Base-by-base conservation (phyloP, 2,888 invertebrate species). In the Yponomeuta malinellus region DNA sequence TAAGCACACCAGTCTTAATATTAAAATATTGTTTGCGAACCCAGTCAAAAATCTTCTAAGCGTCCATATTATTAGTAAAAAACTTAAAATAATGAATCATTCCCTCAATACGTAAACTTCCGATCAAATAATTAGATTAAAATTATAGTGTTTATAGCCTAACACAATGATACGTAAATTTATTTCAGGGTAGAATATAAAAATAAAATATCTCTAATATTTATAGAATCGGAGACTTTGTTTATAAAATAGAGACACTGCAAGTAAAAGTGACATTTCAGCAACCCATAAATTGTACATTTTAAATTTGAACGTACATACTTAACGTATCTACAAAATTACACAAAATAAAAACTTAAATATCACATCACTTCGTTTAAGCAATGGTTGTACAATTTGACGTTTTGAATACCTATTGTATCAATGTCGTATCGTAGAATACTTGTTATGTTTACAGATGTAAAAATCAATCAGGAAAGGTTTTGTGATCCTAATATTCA, bases 161-260 rank as follows among this genome's bases (percentile, higher is more conserved):
- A 70, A 72, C 95, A 95, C 95, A 95, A 95, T 95, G 94, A 96
- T 96, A 96, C 96, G 96, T 96, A 96, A 96, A 95, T 95, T 95
- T 95, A 94, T 95, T 95, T 95, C 96, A 96, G 96, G 96, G 96
- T 96, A 91, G 90, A 90, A 79, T 86, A 79, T 86, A 84, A 89
- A 81, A 86, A 75, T 78, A 79, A 77, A 81, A 83, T 85, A 82
- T 82, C 84, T 84, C 84, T 88, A 85, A 84, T 59, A 59, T 59
- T 81, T 70, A 70, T 37, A 9, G 75, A 83, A 86, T 85, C 83
- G 83, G 82, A 84, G 78, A 82, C 79, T 84, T 86, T 77, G 88
- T 88, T 90, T 90, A 80, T 70, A 70, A 72, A 68, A 81, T 85
- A 69, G 69, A 69, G 10, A 69, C 63, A 69, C 69, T 52, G 63